Evolutionary conservation across 2,113 vertebrate species (phyloP).

Genomic region (Lichenostomus cassidix): DNA sequence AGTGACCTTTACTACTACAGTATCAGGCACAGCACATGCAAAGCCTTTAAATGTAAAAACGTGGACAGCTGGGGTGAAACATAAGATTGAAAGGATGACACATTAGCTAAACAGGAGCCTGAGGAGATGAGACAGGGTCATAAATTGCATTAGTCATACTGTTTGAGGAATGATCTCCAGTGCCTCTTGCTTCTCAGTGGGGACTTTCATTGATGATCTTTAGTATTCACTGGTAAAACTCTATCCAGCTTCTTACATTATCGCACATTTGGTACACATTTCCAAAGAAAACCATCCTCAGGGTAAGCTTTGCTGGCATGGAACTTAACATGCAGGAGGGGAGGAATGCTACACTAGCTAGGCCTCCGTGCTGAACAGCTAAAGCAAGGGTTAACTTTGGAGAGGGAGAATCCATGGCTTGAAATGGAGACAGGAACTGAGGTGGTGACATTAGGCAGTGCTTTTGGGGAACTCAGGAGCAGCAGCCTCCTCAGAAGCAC

Average conservation of each 20-base stretch:
- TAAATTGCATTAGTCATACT: constrained; percentile 57
- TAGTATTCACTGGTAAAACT: neutral
- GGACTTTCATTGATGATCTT: neutral
- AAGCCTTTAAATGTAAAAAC: constrained; percentile 68
- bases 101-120: constrained; percentile 56
- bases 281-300: neutral
- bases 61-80: constrained; percentile 72
- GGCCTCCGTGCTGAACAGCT: neutral
- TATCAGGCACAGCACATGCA: constrained; percentile 50
- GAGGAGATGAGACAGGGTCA: constrained; percentile 48
- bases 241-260: neutral
- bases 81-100: constrained; percentile 65
- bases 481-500: neutral
- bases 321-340: neutral
- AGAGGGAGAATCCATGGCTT: neutral
- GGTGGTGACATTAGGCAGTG: neutral
- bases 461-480: neutral
- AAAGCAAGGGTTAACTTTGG: neutral
- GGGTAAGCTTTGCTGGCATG: neutral
- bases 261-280: neutral
- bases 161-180: constrained; percentile 23
- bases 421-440: neutral
- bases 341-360: neutral
- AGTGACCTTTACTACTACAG: constrained; percentile 59
- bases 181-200: neutral